Evolutionary conservation across 2,888 invertebrate species (phyloP), one percentile per base, ranked within the genome.

Genomic region (Calameuta idolon): DNA sequence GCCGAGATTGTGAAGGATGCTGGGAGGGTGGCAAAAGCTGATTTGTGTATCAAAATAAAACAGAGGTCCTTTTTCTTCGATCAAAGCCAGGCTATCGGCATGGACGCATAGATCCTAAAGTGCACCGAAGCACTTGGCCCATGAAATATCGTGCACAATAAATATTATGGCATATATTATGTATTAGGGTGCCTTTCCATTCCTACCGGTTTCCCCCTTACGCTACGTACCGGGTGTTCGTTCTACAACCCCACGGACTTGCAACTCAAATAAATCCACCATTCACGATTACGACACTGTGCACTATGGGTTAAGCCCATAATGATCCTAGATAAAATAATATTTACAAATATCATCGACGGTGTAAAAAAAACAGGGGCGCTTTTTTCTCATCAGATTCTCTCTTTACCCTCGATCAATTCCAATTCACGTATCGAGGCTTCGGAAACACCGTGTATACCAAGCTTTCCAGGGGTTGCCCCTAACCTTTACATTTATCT

Each of bases 401-500:
- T 40, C 23, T 15, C 5, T 40, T 40, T 15, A 40, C 40, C 40
- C 40, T 40, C 40, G 40, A 40, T 40, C 40, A 40, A 40, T 40
- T 40, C 40, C 23, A 23, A 40, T 40, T 15, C 40, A 40, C 40
- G 40, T 40, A 40, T 40, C 40, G 40, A 23, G 40, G 15, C 71
- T 69, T 69, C 33, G 31, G 34, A 15, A 69, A 31, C 71, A 69
- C 71, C 33, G 12, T 69, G 71, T 69, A 69, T 69, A 69, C 71
- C 12, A 69, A 69, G 30, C 71, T 30, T 69, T 69, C 71, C 71
- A 34, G 71, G n/a, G 71, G 15, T 30, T 12, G 69, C 35, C 73
- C 33, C 35, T 74, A 79, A 80, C 84, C 86, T 86, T 35, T 83
- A 83, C 84, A 85, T 87, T 87, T 86, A 86, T 87, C 87, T 83